A percentile compares a stretch with the other conserved stretches of the same genome.
Conservation (phyloP, 1,140 invertebrate species). For the Drosophila nannoptera region DNA sequence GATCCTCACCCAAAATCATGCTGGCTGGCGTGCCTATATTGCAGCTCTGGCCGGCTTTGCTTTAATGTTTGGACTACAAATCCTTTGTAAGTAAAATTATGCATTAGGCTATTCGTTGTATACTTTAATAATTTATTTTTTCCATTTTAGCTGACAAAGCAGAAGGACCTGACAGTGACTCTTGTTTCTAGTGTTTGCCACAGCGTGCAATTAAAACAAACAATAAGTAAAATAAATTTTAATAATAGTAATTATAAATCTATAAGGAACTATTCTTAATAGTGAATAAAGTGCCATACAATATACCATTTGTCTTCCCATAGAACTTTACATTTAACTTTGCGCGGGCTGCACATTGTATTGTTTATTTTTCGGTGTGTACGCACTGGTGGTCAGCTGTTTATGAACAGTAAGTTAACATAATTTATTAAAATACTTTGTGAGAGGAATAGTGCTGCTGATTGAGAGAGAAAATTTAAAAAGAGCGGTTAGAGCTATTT, state of each 20-base stretch:
- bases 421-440: neutral
- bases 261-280: neutral
- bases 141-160: slow-evolving; percentile 57
- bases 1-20: slow-evolving; percentile 88
- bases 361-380: slow-evolving; percentile 1
- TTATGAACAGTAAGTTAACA: slow-evolving; percentile 4
- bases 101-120: slow-evolving; percentile 24
- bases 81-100: slow-evolving; percentile 84
- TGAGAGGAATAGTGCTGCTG: neutral
- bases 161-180: slow-evolving; percentile 55
- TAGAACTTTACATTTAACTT: neutral
- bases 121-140: slow-evolving; percentile 11
- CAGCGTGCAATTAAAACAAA: neutral
- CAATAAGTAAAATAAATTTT: neutral
- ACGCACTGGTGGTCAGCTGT: slow-evolving; percentile 23
- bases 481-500: neutral
- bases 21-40: slow-evolving; percentile 85
- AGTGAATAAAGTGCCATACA: slow-evolving; percentile 12
- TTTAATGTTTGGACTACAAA: slow-evolving; percentile 87
- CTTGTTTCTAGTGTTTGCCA: slow-evolving; percentile 38
- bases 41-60: slow-evolving; percentile 87
- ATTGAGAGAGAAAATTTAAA: neutral
- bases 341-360: neutral
- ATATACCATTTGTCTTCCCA: neutral
- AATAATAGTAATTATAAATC: neutral